Evolutionary conservation across 2,797 vertebrate species (phyloP), one percentile per base, ranked within the genome.

Genomic region (Amphiprion clarkii): DNA sequence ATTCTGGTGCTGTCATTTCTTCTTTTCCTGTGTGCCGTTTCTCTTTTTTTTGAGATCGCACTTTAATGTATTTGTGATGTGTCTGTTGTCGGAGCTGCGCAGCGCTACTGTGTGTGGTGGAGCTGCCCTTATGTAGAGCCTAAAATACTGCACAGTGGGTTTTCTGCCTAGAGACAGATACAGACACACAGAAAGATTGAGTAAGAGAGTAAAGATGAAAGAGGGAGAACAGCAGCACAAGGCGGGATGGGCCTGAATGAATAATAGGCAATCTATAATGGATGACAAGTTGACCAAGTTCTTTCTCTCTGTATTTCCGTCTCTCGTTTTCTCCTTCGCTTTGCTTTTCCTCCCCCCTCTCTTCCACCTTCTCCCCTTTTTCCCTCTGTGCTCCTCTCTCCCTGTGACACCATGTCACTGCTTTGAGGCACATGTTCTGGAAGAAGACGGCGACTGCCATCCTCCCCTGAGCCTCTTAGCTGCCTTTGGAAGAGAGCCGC

Each of bases 401-500:
- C 14, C 81, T 59, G 60, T 92, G 89, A 92, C 88, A 91, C 84
- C 80, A 58, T 90, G 91, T 92, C 90, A 81, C 84, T 86, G 84
- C 92, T 90, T 84, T 92, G 86, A 91, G 89, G 88, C 88, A 87
- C 88, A 89, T 88, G 91, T 92, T 92, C 83, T 85, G 79, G 89
- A 86, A 81, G 87, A 70, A 84, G 82, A 86, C 82, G 59, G 76
- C 65, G 55, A 79, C 90, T 88, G 85, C 88, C 85, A 81, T 83
- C 88, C 87, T 90, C 87, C 85, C 82, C 71, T 91, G 85, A 91
- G 90, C 90, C 89, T 90, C 91, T 92, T 88, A 92, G 88, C 89
- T 82, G 91, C 83, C 79, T 90, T 84, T 89, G 84, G 87, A 90
- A 81, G 78, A 80, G 83, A 90, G 87, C 79, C 58, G 78, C 87